Base-by-base conservation (phyloP, 2,797 vertebrate species). In the Austrolebias charrua region DNA sequence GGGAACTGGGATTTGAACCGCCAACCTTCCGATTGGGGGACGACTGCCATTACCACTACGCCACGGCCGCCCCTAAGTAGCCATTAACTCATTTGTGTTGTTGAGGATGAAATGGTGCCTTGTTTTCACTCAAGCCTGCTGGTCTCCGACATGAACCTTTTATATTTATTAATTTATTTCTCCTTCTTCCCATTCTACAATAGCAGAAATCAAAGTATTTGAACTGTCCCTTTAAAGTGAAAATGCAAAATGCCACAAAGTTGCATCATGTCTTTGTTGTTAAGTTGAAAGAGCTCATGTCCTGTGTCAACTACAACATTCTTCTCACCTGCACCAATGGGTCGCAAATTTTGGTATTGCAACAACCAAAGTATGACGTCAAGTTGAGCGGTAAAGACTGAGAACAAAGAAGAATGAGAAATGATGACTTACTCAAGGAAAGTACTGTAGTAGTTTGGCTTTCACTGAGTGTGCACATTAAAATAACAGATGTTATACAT, bases 301-400 rank as follows among this genome's bases (percentile, higher is more conserved):
- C 20, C 68, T 67, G 44, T 71, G 65, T 66, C 65, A 67, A 49
- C 52, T 24, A 33, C 63, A 58, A 62, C 19, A 57, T 55, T 76
- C 62, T 78, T 66, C 43, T 52, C 63, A 55, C 69, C 68, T 2
- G 16, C 65, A 60, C 66, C 24, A 12, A 40, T 47, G 68, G 80
- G 61, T 83, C 78, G 75, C 35, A 56, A 10, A 59, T 76, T 61
- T 29, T 13, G 48, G 56, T 51, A 58, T 59, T 55, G 73, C 58
- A 63, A 55, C 49, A 69, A 75, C 64, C 50, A 28, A 14, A 20
- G 18, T 55, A 50, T 78, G 68, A 84, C 52, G 68, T 85, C 76
- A 73, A 40, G 11, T 0, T 2, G 2, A 24, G 24, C 24, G 24
- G 60, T 43, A 35, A 55, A 10, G 40, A 56, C 47, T 4, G 38